These are phyloP conservation scores for Darevskia nairensis DNA, from an alignment of 2,797 vertebrate genomes.

Conservation along the genomic window DNA sequence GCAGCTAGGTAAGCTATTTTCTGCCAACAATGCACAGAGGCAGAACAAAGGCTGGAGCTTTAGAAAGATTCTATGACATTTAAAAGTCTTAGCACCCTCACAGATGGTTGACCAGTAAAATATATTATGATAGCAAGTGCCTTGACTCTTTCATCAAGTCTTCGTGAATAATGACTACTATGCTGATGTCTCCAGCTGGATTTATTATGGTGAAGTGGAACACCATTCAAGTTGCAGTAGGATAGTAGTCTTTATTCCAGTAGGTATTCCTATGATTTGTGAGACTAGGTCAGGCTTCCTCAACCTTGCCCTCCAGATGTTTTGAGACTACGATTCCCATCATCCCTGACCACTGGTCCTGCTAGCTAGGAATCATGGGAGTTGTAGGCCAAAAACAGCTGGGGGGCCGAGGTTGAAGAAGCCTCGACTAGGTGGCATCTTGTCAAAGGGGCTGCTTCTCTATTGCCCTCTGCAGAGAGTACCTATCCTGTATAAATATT, in stretches of 20 bases:
- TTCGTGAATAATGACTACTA: background rate
- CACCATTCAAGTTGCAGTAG: background rate
- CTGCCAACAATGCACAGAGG: background rate
- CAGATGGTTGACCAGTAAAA: background rate
- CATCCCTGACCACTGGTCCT: too few relatives aligned
- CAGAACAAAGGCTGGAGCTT: background rate
- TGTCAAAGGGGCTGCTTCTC: background rate
- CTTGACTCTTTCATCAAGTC: background rate
- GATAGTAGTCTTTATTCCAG: background rate
- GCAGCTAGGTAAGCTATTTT: background rate
- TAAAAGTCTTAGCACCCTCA: background rate
- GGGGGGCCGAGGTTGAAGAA: too few relatives aligned
- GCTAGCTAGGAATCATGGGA: too few relatives aligned
- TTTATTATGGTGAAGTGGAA: background rate
- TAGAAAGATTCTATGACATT: background rate
- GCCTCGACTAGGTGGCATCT: background rate
- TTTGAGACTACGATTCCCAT: too few relatives aligned
- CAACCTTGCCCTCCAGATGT: too few relatives aligned
- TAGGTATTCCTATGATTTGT: background rate
- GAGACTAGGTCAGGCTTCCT: background rate
- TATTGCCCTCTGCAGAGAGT: background rate
- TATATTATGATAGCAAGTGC: background rate
- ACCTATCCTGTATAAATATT: background rate
- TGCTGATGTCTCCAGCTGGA: background rate
- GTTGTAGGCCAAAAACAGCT: too few relatives aligned